phyloP scores from a whole-genome alignment of 2,888 invertebrate species.

The Apamea crenata region DNA sequence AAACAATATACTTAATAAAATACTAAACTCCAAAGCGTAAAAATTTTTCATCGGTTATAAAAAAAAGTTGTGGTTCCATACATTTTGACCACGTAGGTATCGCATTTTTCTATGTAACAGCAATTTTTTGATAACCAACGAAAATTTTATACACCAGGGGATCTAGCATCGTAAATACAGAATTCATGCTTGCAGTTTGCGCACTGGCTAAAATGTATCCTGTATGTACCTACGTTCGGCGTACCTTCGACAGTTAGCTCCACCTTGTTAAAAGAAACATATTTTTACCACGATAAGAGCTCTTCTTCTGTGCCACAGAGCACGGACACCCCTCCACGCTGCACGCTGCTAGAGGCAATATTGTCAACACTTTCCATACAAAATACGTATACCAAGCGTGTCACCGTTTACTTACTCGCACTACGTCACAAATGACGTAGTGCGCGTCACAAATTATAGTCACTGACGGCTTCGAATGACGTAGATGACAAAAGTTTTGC shows the following conservation, averaged over 20 bases:
- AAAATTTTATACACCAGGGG: too few relatives aligned
- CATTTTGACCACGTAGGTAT: too few relatives aligned
- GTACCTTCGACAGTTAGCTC: background rate
- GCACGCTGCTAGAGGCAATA: background rate
- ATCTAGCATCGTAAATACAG: too few relatives aligned
- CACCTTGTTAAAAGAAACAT: background rate
- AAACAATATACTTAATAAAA: too few relatives aligned
- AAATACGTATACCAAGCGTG: background rate
- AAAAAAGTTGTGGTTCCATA: too few relatives aligned
- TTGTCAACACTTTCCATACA: background rate
- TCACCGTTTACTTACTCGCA: background rate
- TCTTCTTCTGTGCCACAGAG: background rate
- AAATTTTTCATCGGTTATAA: too few relatives aligned
- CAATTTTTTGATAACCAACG: too few relatives aligned
- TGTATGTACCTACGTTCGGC: background rate
- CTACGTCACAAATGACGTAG: background rate
- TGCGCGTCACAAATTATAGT: too few relatives aligned
- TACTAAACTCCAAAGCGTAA: too few relatives aligned
- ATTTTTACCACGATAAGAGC: background rate
- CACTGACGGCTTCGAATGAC: background rate
- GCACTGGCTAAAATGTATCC: background rate
- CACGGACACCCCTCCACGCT: background rate
- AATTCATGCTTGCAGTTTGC: too few relatives aligned
- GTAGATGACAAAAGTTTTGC: background rate
- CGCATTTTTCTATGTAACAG: too few relatives aligned